Base-by-base conservation (phyloP, 2,797 vertebrate species). In the Nannoperca australis region DNA sequence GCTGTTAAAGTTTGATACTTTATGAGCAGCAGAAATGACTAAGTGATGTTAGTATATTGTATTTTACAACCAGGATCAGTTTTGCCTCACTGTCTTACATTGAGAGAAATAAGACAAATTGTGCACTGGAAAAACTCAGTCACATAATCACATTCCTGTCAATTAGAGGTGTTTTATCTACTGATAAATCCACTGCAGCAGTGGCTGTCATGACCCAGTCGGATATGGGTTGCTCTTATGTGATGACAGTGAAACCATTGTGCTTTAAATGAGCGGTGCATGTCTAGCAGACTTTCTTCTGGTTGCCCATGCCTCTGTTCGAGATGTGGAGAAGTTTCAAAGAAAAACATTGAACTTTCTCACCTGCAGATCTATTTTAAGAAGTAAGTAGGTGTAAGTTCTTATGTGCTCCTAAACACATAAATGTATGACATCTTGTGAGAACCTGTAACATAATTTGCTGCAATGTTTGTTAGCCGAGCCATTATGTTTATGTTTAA, bases 161-260 rank as follows among this genome's bases (percentile, higher is more conserved):
- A 78, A 66, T 78, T 60, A 71, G 49, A 72, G 32, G 54, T 53
- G 61, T 63, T 76, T 81, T 49, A 79, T 78, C 24, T 56, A 12
- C 24, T 1, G 45, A 50, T 53, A 53, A 76, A 81, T 61, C 53
- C 32, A 70, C 74, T 60, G 45, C 75, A 65, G 73, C 20, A 9
- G 27, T 20, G 13, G 67, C 59, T 73, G 38, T 45, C 5, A 10
- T 5, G 62, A 53, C 58, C 3, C 7, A 5, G 50, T 70, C 5
- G 1, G 68, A 70, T 78, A 55, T 66, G 64, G 18, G 70, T 45
- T 14, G 44, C 55, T 65, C 50, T 65, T 73, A 71, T 71, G 72
- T 79, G 77, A 83, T 81, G 69, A 66, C 66, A 68, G 51, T 47
- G 10, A 50, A 53, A 73, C n/a, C 30, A 32, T 10, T 51, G 20